These are phyloP conservation scores for Crocidura indochinensis DNA, from an alignment of 2,797 vertebrate genomes.

Conservation along the genomic window DNA sequence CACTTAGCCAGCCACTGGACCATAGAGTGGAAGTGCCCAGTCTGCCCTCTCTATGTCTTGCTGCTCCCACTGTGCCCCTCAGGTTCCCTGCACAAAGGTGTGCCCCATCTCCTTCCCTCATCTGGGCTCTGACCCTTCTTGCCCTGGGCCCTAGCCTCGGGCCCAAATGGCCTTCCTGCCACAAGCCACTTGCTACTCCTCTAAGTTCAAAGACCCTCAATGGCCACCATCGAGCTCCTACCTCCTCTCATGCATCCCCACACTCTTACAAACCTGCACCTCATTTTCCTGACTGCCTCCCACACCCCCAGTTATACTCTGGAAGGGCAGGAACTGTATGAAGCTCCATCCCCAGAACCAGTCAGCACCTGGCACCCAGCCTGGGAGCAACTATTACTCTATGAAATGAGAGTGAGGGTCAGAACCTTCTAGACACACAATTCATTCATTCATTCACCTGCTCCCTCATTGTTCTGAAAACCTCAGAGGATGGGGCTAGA, in stretches of 20 bases:
- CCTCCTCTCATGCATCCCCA: too few relatives aligned
- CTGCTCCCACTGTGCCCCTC: too few relatives aligned
- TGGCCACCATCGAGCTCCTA: too few relatives aligned
- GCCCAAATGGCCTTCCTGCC: not conserved
- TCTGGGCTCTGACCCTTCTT: not conserved
- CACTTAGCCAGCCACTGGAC: not conserved
- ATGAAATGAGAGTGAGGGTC: not conserved
- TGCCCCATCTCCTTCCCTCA: not conserved
- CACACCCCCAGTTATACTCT: not conserved
- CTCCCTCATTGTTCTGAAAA: slow-evolving; percentile 21
- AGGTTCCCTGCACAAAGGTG: not conserved
- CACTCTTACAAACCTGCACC: too few relatives aligned
- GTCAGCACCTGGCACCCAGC: not conserved
- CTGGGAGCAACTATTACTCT: not conserved
- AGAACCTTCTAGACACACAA: not conserved
- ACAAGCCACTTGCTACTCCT: not conserved
- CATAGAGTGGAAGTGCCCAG: too few relatives aligned
- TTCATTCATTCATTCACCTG: not conserved
- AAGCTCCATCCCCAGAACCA: not conserved
- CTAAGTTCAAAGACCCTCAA: not conserved
- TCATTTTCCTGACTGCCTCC: not conserved
- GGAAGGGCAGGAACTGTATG: not conserved
- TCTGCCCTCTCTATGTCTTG: too few relatives aligned
- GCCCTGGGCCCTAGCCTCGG: not conserved
- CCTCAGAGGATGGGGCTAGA: not conserved